These are phyloP conservation scores for Eupelmus urozonus DNA, from an alignment of 2,888 invertebrate genomes.

Conservation along the genomic window DNA sequence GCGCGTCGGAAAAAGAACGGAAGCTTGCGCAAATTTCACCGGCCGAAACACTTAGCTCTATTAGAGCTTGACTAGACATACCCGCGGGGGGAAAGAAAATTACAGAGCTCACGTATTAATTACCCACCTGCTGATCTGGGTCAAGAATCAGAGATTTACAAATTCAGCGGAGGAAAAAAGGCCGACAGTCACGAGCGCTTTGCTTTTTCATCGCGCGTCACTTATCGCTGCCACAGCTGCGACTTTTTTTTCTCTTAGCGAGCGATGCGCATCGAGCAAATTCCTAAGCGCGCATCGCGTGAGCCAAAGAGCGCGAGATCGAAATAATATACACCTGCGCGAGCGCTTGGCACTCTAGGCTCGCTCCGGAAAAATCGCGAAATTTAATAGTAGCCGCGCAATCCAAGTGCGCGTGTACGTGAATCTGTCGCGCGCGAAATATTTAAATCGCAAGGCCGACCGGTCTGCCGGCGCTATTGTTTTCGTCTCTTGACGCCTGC, in stretches of 20 bases:
- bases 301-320: too few species aligned
- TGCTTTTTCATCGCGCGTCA: background rate
- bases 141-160: conserved; percentile 36
- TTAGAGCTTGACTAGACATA: too few species aligned
- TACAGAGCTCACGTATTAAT: background rate
- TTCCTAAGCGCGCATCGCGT: too few species aligned
- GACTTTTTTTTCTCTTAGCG: background rate
- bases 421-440: too few species aligned
- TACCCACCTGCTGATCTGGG: conserved; percentile 7
- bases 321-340: too few species aligned
- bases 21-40: background rate
- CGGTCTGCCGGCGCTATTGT: background rate
- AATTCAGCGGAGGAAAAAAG: background rate
- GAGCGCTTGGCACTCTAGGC: too few species aligned
- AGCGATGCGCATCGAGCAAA: too few species aligned
- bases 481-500: background rate
- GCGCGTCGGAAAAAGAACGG: conserved; percentile 4
- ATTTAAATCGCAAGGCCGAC: background rate
- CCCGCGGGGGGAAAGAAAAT: background rate
- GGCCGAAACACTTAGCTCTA: background rate
- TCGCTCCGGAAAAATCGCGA: too few species aligned
- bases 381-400: too few species aligned
- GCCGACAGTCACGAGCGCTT: too few species aligned
- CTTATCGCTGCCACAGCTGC: too few species aligned
- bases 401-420: too few species aligned